Percentiles rank a stretch among this genome's conserved stretches.
Evolutionary conservation across 2,797 vertebrate genomes (phyloP).

Genomic region (Diplodus sargus): DNA sequence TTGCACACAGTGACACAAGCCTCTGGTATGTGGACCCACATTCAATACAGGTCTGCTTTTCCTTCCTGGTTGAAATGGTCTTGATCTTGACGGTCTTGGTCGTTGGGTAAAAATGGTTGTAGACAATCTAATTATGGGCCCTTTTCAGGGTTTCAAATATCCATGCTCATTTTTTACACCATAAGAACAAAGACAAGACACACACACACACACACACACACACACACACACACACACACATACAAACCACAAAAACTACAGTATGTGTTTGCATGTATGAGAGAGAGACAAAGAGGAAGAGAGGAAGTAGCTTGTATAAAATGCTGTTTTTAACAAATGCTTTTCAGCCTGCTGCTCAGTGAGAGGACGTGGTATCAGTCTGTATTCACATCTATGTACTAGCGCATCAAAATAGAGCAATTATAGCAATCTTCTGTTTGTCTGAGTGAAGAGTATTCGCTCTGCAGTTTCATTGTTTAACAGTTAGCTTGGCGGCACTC

Average conservation of each 20-base stretch:
- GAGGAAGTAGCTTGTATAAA: not conserved
- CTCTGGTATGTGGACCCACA: not conserved
- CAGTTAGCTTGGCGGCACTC: constrained; percentile 1
- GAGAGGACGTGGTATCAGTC: not conserved
- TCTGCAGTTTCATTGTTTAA: constrained; percentile 33
- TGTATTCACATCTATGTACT: constrained; percentile 27
- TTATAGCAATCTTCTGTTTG: constrained; percentile 17
- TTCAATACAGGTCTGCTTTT: not conserved
- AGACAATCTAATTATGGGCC: constrained; percentile 1
- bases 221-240: constrained; percentile 17
- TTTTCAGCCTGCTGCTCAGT: constrained; percentile 1
- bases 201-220: not conserved
- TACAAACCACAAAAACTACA: not conserved
- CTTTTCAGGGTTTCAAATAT: not conserved
- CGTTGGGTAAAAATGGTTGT: not conserved
- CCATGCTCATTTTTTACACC: not conserved
- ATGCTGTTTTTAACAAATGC: constrained; percentile 4
- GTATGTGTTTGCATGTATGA: not conserved
- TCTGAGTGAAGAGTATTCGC: constrained; percentile 22
- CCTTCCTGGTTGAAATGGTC: constrained; percentile 11
- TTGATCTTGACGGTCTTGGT: not conserved
- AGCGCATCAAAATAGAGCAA: constrained; percentile 20
- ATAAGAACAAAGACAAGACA: constrained; percentile 8
- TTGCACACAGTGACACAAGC: not conserved
- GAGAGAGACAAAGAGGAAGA: not conserved